Evolutionary conservation across 2,888 invertebrate genomes (phyloP).

Genomic region (Pseudoips prasinana): DNA sequence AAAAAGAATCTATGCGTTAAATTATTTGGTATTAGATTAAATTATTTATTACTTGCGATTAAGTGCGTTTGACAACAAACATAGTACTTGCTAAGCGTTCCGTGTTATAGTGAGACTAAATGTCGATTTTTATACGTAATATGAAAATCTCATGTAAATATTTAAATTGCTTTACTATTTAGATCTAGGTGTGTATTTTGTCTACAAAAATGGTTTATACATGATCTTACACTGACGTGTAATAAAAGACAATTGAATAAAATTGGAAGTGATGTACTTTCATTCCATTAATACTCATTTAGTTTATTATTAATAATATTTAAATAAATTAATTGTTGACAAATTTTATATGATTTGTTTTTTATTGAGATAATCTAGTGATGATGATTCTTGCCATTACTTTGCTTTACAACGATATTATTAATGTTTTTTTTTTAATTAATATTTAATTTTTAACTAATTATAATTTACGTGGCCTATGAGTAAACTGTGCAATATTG

Average conservation of each 20-base stretch:
- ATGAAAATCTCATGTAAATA: slow-evolving; percentile 27
- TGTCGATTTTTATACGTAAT: slow-evolving; percentile 23
- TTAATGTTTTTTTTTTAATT: slow-evolving; percentile 14
- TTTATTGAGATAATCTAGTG: too few species aligned
- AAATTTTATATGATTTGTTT: too few species aligned
- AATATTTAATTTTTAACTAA: slow-evolving; percentile 20
- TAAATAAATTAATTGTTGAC: too few species aligned
- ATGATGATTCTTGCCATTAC: slow-evolving; percentile 49
- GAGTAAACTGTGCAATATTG: slow-evolving; percentile 49
- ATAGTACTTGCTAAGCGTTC: slow-evolving; percentile 13
- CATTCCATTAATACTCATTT: slow-evolving; percentile 55
- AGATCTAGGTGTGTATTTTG: slow-evolving; percentile 23
- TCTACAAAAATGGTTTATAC: slow-evolving; percentile 4
- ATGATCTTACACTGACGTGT: slow-evolving; percentile 26
- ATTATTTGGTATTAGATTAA: too few species aligned
- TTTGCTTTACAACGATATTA: slow-evolving; percentile 47
- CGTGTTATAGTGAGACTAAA: slow-evolving; percentile 14
- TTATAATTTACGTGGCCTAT: slow-evolving; percentile 43
- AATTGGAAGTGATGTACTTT: slow-evolving; percentile 28
- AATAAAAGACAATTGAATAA: slow-evolving; percentile 21
- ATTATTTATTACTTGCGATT: too few species aligned
- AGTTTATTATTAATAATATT: slow-evolving; percentile 2
- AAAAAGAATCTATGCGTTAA: too few species aligned
- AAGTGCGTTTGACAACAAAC: not conserved
- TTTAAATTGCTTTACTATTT: slow-evolving; percentile 25